These are phyloP conservation scores for Hyppa rectilinea DNA, from an alignment of 2,888 invertebrate genomes.

Conservation along the genomic window DNA sequence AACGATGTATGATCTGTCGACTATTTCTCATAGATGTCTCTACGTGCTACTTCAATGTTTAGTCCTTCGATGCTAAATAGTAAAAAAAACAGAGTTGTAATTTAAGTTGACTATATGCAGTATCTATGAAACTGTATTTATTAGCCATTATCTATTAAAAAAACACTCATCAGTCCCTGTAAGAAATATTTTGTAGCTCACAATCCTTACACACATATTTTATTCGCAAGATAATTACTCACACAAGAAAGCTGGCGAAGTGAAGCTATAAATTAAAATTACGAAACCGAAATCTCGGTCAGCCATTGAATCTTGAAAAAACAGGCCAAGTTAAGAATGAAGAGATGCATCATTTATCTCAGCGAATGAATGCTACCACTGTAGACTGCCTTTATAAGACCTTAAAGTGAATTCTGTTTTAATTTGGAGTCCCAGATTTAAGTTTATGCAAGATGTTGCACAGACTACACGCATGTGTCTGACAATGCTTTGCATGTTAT, in stretches of 20 bases:
- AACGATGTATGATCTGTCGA: background rate
- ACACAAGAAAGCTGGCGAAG: slow-evolving; percentile 38
- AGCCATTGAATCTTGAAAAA: slow-evolving; percentile 51
- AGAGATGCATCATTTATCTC: slow-evolving; percentile 59
- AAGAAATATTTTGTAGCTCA: background rate
- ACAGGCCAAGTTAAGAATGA: slow-evolving; percentile 39
- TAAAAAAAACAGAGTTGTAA: background rate
- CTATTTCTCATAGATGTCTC: slow-evolving; percentile 42
- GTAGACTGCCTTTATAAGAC: slow-evolving; percentile 34
- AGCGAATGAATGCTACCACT: slow-evolving; percentile 38
- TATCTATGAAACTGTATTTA: background rate
- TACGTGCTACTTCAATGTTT: background rate
- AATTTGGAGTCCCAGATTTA: slow-evolving; percentile 64
- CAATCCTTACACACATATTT: slow-evolving; percentile 9
- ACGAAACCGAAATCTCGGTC: slow-evolving; percentile 49
- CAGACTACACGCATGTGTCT: slow-evolving; percentile 64
- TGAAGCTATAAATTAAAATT: slow-evolving; percentile 62
- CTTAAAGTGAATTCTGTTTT: slow-evolving; percentile 55
- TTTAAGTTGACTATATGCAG: background rate
- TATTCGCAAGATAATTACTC: slow-evolving; percentile 36
- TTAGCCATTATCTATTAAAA: background rate
- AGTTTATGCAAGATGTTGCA: slow-evolving; percentile 72
- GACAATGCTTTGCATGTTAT: slow-evolving; percentile 68
- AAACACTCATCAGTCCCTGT: background rate
- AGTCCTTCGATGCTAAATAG: background rate